Percentiles rank a stretch among this genome's conserved stretches.
Evolutionary conservation across 2,113 vertebrate species (phyloP).

Genomic region (Hemiscyllium ocellatum): DNA sequence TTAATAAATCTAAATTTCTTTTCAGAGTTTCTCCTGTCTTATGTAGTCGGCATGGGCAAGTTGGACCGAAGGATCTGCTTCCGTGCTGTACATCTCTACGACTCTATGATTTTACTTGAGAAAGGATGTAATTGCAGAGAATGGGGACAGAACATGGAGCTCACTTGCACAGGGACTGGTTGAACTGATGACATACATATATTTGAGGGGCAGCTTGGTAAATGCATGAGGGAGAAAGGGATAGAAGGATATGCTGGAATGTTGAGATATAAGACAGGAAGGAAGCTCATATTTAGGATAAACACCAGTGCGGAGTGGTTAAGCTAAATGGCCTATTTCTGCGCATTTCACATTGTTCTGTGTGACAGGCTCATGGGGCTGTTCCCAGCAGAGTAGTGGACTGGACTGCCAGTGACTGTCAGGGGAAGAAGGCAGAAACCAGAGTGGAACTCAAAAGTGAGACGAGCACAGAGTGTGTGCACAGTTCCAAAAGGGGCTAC

Average conservation of each 20-base stretch:
- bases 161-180: background rate
- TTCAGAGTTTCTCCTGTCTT: no score
- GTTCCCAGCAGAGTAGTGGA: background rate
- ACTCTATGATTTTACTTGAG: no score
- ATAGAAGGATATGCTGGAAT: background rate
- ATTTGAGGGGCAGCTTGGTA: background rate
- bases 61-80: no score
- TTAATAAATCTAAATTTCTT: no score
- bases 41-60: no score
- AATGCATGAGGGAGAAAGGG: background rate
- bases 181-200: background rate
- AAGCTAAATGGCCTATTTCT: background rate
- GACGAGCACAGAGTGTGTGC: background rate
- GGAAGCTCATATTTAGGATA: background rate
- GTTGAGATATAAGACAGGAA: background rate
- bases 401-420: background rate
- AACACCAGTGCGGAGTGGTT: background rate
- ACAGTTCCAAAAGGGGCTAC: background rate
- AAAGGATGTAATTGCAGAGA: no score
- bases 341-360: background rate
- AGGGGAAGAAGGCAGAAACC: background rate
- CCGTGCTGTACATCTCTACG: no score
- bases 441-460: background rate
- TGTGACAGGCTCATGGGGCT: background rate
- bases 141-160: no score